Conservation (phyloP, 2,888 invertebrate species). For the Ochlodes sylvanus region DNA sequence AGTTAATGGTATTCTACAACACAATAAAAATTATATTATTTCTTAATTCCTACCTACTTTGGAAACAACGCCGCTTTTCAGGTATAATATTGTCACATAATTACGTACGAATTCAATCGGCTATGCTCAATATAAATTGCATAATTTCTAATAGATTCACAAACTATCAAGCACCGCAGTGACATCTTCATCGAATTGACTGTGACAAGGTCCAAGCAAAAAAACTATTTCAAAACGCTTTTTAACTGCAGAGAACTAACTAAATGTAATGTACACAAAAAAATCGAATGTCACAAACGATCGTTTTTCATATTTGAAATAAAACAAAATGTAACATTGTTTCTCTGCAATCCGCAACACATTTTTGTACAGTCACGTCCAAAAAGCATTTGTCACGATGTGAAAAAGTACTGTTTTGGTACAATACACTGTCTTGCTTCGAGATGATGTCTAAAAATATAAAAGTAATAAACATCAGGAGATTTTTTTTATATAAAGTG, state of each 20-base stretch:
- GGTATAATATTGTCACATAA: no score
- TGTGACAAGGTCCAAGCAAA: not conserved
- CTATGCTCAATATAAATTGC: not conserved
- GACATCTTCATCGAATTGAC: not conserved
- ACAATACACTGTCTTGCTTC: constrained; percentile 18
- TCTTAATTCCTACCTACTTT: no score
- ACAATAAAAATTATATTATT: no score
- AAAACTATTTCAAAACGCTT: not conserved
- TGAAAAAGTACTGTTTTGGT: constrained; percentile 9
- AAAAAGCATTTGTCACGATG: constrained; percentile 24
- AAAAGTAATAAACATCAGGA: not conserved
- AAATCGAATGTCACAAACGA: not conserved
- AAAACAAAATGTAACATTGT: constrained; percentile 14
- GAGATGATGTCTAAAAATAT: constrained; percentile 6
- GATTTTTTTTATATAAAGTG: not conserved
- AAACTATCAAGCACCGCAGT: not conserved
- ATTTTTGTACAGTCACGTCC: constrained; percentile 21
- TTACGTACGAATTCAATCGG: no score
- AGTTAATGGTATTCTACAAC: no score
- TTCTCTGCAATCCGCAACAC: not conserved
- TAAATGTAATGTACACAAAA: not conserved
- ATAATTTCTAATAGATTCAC: not conserved
- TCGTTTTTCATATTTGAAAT: constrained; percentile 10
- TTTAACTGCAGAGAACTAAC: not conserved
- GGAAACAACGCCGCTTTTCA: no score